These are phyloP conservation scores for Charadrius vociferus DNA, from an alignment of 2,113 vertebrate genomes.

Conservation along the genomic window DNA sequence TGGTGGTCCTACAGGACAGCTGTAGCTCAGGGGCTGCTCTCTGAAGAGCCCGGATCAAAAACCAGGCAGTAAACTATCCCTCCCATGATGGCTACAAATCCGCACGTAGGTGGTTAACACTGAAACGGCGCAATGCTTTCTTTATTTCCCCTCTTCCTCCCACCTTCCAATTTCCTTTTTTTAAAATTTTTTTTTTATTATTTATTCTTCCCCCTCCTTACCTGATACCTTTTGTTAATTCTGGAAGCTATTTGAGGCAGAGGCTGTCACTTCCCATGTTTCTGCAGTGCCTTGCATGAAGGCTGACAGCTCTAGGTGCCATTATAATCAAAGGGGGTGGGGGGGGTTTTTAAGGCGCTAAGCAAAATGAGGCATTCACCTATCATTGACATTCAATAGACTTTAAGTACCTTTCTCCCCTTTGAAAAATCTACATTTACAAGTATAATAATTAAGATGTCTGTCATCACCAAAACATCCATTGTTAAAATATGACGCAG, in stretches of 20 bases:
- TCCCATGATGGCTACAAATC: neutral
- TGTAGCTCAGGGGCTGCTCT: neutral
- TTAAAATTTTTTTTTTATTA: no score
- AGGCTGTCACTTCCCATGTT: neutral
- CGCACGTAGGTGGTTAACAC: neutral
- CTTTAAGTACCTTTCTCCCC: neutral
- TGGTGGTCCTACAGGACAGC: neutral
- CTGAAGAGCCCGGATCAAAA: neutral
- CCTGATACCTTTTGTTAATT: neutral
- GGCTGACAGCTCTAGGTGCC: neutral
- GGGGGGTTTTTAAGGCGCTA: neutral
- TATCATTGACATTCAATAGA: neutral
- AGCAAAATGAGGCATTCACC: neutral
- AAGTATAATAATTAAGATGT: slow-evolving; percentile 18
- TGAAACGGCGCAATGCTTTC: neutral
- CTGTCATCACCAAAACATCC: neutral
- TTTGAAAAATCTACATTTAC: neutral
- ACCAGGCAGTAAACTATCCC: neutral
- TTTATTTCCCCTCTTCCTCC: neutral
- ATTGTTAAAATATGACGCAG: slow-evolving; percentile 11
- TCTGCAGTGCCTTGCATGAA: neutral
- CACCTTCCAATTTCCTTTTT: neutral
- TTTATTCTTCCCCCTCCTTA: no score
- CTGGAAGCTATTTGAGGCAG: neutral
- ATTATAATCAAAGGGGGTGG: neutral